Percentiles rank a stretch among this genome's conserved stretches.
Conservation (phyloP, 2,797 vertebrate genomes). For the Megalops cyprinoides region DNA sequence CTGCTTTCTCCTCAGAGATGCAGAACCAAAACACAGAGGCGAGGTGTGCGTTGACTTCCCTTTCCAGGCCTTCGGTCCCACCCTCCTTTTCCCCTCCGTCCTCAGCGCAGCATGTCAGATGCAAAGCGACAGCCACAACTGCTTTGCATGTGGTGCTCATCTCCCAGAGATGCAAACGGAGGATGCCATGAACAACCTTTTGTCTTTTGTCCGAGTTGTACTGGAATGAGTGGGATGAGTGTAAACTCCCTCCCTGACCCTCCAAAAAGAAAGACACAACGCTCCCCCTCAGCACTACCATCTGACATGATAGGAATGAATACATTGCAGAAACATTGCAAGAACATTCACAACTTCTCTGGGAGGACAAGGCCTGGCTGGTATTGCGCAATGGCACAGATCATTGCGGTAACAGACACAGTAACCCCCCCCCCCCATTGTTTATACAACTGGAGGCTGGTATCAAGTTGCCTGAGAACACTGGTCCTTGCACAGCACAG, state of each 20-base stretch:
- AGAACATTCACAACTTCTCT: neutral
- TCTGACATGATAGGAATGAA: no score
- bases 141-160: neutral
- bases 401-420: slow-evolving; percentile 6
- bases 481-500: neutral
- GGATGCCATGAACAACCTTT: neutral
- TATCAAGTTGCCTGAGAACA: slow-evolving; percentile 28
- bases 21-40: no score
- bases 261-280: no score
- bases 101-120: slow-evolving; percentile 23
- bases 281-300: no score
- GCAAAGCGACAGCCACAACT: slow-evolving; percentile 1
- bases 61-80: neutral
- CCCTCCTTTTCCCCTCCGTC: neutral
- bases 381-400: neutral
- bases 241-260: no score
- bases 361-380: neutral
- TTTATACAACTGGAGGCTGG: slow-evolving; percentile 29
- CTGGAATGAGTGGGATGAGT: no score
- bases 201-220: no score
- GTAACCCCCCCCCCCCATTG: neutral
- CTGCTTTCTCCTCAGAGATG: no score
- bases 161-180: neutral
- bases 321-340: neutral
- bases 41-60: no score